Evolutionary conservation across 1,140 invertebrate genomes (phyloP).

Genomic region (Apis dorsata): DNA sequence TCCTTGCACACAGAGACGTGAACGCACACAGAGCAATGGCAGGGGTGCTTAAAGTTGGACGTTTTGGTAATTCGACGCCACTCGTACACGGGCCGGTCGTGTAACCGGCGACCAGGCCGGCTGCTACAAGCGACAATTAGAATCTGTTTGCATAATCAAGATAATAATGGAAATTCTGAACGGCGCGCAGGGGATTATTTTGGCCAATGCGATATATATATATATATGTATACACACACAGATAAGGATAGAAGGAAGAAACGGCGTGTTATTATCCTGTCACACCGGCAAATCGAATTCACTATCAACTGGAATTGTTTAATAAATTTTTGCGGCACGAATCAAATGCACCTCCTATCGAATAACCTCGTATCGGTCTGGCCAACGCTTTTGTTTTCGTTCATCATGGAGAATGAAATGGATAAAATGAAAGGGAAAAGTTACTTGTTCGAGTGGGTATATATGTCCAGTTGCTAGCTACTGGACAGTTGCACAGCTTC

Average conservation of each 20-base stretch:
- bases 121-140: conserved; percentile 50
- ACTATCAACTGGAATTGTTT: background rate
- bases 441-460: too few species aligned
- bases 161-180: conserved; percentile 56
- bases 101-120: conserved; percentile 20
- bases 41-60: conserved; percentile 57
- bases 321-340: too few species aligned
- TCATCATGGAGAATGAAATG: background rate
- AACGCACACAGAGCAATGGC: background rate
- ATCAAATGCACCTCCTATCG: background rate
- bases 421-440: background rate
- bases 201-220: background rate
- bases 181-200: conserved; percentile 27
- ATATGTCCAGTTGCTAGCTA: too few species aligned
- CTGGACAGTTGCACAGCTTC: too few species aligned
- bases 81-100: conserved; percentile 11
- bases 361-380: background rate
- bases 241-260: background rate
- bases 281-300: background rate
- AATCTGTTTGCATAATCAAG: conserved; percentile 60
- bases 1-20: background rate
- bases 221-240: background rate
- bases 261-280: background rate
- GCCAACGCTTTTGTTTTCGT: too few species aligned
- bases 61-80: conserved; percentile 50